A percentile compares a stretch with the other conserved stretches of the same genome.
phyloP scores from a whole-genome alignment of 2,797 vertebrate genomes.

The Sebastes iracundus region DNA sequence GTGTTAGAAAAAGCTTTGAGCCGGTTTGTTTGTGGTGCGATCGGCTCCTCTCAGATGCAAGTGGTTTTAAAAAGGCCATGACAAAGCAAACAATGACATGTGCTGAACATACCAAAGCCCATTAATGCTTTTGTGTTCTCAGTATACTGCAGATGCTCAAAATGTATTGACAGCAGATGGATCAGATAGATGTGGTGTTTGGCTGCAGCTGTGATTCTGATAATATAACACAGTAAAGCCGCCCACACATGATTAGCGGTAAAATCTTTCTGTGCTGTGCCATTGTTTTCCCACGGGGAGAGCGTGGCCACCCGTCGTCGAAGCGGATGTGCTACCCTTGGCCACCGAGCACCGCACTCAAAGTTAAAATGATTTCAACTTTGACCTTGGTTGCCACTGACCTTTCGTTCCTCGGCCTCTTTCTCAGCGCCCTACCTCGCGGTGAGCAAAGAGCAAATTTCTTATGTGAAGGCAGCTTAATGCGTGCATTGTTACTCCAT shows the following conservation, averaged over 20 bases:
- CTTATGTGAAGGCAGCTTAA: too few relatives aligned
- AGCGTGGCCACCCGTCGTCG: too few relatives aligned
- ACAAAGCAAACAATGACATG: neutral
- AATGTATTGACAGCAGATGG: conserved; percentile 1
- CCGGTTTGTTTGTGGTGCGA: neutral
- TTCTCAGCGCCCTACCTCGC: too few relatives aligned
- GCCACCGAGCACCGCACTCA: too few relatives aligned
- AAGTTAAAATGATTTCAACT: too few relatives aligned
- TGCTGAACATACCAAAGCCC: neutral
- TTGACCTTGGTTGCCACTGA: too few relatives aligned
- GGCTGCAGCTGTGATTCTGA: neutral
- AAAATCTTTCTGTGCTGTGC: neutral
- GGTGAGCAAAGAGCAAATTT: too few relatives aligned
- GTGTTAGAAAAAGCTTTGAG: conserved; percentile 6
- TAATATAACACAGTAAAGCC: neutral
- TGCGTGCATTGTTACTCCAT: too few relatives aligned
- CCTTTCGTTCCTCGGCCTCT: too few relatives aligned
- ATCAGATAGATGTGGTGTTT: neutral
- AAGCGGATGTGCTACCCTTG: too few relatives aligned
- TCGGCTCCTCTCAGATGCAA: neutral
- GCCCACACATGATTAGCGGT: too few relatives aligned
- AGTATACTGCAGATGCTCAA: neutral
- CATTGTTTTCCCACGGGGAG: neutral
- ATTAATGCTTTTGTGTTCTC: neutral
- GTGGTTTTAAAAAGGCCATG: neutral